Evolutionary conservation across 2,113 vertebrate genomes (phyloP).

Genomic region (Labrus mixtus): DNA sequence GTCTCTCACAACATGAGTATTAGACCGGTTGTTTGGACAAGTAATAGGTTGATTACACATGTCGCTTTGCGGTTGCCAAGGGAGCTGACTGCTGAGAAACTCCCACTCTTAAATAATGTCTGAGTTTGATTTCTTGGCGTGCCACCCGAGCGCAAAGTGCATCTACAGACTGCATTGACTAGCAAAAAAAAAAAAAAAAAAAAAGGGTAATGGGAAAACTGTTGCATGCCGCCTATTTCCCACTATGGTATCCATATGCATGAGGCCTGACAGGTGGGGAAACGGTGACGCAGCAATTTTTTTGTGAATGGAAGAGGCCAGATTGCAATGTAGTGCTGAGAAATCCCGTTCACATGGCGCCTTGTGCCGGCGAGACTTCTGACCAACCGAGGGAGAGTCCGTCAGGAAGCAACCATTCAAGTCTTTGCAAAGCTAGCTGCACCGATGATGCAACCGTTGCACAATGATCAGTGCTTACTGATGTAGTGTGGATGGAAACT

Average conservation of each 20-base stretch:
- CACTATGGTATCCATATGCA: conserved; percentile 47
- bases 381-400: conserved; percentile 44
- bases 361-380: conserved; percentile 40
- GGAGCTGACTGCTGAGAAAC: conserved; percentile 50
- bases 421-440: background rate
- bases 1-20: conserved; percentile 14
- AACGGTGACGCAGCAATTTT: conserved; percentile 48
- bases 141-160: conserved; percentile 47
- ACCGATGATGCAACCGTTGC: background rate
- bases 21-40: conserved; percentile 14
- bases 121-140: conserved; percentile 52
- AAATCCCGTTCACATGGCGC: conserved; percentile 69
- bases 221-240: conserved; percentile 33
- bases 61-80: conserved; percentile 21
- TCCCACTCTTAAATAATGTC: conserved; percentile 65
- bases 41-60: conserved; percentile 34
- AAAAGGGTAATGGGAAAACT: conserved; percentile 47
- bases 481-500: too few species aligned
- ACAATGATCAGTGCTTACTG: background rate
- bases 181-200: too few species aligned
- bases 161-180: conserved; percentile 43
- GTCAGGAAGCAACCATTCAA: conserved; percentile 59
- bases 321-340: conserved; percentile 59
- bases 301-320: conserved; percentile 74
- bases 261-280: conserved; percentile 59